Evolutionary conservation across 1,140 invertebrate genomes (phyloP), one percentile per base, ranked within the genome.

Genomic region (Drosophila ficusphila): DNA sequence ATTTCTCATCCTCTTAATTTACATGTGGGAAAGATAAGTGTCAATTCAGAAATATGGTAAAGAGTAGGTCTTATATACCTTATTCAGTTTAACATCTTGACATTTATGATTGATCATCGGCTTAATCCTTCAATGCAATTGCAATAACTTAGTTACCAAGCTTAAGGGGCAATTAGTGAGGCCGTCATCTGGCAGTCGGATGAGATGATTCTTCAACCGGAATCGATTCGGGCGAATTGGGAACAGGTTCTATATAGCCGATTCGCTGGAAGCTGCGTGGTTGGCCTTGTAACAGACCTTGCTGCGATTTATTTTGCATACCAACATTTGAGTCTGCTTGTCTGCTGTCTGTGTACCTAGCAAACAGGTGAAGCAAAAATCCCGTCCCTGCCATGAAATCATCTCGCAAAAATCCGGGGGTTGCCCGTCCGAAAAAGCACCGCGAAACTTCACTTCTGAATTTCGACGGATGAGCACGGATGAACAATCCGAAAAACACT

Each of bases 241-340:
- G 76, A 85, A 85, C 81, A 58, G 81, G 81, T 85, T 85, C 81
- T 85, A 51, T 58, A 61, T 25, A 41, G 42, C 52, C 31, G 42
- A 57, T 34, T 34, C 9, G 39, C 41, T 47, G 21, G 21, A 42
- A 25, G 29, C 67, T 62, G 38, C 54, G 57, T 31, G 64, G 62
- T 68, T 81, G 77, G 58, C 79, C 79, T 85, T 86, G 79, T 86
- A 79, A 85, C 39, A 79, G 58, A 67, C 79, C 64, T 83, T 85
- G 71, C 29, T 65, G 69, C 57, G 74, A 38, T 65, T 60, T 52
- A 38, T 71, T 60, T 71, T 52, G 57, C 44, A 51, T 42, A 33
- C 21, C 31, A 12, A 25, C 9, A 57, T 23, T 9, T 21, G 11
- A 25, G 48, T 53, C 31, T 9, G 14, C 21, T 21, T 29, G 18